A percentile compares a stretch with the other conserved stretches of the same genome.
These are phyloP conservation scores for Heliconius himera DNA, from an alignment of 1,140 invertebrate genomes.

Conservation along the genomic window DNA sequence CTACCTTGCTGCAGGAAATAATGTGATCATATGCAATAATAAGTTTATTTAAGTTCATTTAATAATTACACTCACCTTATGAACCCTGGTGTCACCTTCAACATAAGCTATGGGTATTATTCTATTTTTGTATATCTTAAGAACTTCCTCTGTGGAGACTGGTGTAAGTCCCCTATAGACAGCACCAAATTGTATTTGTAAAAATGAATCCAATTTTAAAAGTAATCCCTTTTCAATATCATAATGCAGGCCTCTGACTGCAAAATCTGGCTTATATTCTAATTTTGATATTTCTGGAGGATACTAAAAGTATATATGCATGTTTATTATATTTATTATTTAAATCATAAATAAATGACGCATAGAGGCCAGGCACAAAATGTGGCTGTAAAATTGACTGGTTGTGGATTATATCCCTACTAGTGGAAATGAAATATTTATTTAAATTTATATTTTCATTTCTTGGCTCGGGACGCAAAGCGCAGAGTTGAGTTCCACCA, in stretches of 20 bases:
- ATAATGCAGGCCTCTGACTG: conserved; percentile 96
- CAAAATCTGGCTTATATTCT: conserved; percentile 94
- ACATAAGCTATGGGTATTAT: conserved; percentile 92
- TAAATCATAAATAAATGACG: not conserved
- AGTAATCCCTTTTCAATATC: conserved; percentile 97
- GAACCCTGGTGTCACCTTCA: conserved; percentile 84
- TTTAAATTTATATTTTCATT: too few relatives aligned
- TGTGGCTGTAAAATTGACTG: too few relatives aligned
- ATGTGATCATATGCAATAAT: not conserved
- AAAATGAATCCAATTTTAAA: conserved; percentile 97
- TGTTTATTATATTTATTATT: not conserved
- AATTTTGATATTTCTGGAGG: conserved; percentile 91
- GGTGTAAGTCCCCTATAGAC: conserved; percentile 94
- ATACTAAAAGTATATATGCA: conserved; percentile 87
- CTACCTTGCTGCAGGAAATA: too few relatives aligned
- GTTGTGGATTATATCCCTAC: too few relatives aligned
- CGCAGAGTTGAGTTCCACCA: too few relatives aligned
- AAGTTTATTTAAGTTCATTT: not conserved
- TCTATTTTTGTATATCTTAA: conserved; percentile 92
- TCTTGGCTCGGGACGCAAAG: too few relatives aligned
- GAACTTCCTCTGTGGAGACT: conserved; percentile 92
- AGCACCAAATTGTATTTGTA: conserved; percentile 97
- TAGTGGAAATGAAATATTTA: too few relatives aligned
- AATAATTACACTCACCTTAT: conserved; percentile 63
- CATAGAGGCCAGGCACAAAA: too few relatives aligned